These are phyloP conservation scores for Drosophila mojavensis DNA, from an alignment of 1,140 invertebrate species.

Conservation along the genomic window DNA sequence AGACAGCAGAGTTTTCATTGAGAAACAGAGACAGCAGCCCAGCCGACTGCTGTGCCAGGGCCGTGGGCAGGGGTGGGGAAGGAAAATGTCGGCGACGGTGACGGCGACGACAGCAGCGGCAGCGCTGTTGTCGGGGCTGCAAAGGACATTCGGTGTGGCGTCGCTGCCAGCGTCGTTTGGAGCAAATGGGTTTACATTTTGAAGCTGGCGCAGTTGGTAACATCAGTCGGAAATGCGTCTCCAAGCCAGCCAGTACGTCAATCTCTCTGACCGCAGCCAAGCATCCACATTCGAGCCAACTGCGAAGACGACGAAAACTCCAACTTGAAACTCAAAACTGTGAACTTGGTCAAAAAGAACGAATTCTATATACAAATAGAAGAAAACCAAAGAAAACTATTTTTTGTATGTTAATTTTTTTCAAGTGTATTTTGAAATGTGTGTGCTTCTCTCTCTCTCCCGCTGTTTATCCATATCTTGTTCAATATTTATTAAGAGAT, in stretches of 20 bases:
- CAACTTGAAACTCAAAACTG: background rate
- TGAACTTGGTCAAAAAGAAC: too few relatives aligned
- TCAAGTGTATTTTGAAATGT: background rate
- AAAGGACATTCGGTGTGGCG: slow-evolving; percentile 63
- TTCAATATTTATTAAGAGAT: background rate
- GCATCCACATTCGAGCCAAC: background rate
- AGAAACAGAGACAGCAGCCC: slow-evolving; percentile 53
- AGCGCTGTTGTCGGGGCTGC: slow-evolving; percentile 39
- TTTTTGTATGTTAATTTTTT: background rate
- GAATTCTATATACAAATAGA: too few relatives aligned
- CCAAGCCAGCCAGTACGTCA: slow-evolving; percentile 72
- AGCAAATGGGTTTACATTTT: slow-evolving; percentile 69
- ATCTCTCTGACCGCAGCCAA: slow-evolving; percentile 3
- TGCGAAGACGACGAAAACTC: background rate
- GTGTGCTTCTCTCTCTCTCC: too few relatives aligned
- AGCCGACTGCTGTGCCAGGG: too few relatives aligned
- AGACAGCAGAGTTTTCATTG: slow-evolving; percentile 68
- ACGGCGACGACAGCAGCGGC: slow-evolving; percentile 3
- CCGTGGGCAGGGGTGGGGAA: too few relatives aligned
- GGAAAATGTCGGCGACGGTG: too few relatives aligned
- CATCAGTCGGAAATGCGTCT: slow-evolving; percentile 75
- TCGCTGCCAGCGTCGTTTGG: slow-evolving; percentile 50
- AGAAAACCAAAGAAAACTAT: background rate
- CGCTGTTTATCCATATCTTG: background rate
- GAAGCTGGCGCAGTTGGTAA: slow-evolving; percentile 65